Percentiles rank a stretch among this genome's conserved stretches.
phyloP scores from a whole-genome alignment of 2,113 vertebrate genomes.

The Lepus americanus region DNA sequence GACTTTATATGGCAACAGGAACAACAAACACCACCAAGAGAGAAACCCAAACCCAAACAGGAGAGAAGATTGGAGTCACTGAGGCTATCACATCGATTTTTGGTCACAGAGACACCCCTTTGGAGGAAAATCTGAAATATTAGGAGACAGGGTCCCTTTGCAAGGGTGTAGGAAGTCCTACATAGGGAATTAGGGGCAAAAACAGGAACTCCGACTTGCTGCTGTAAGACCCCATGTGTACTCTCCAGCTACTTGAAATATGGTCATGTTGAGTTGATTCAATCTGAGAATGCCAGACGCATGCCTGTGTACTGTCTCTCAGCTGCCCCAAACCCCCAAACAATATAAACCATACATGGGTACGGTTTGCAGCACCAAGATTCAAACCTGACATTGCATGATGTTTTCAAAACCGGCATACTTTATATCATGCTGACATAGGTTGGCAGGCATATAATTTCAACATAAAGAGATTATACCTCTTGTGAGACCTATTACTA shows the following conservation, averaged over 20 bases:
- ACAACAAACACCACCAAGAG: neutral
- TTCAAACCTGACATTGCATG: neutral
- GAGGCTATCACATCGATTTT: neutral
- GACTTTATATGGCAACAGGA: neutral
- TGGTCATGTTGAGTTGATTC: neutral
- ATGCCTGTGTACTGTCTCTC: neutral
- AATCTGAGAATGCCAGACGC: neutral
- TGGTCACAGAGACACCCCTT: neutral
- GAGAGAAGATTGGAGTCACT: neutral
- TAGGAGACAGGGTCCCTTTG: neutral
- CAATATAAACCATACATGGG: neutral
- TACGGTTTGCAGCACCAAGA: neutral
- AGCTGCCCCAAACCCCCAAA: neutral
- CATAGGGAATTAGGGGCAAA: neutral
- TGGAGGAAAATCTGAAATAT: neutral
- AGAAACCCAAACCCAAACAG: neutral
- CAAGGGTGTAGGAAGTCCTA: neutral
- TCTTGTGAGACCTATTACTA: neutral
- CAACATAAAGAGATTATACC: neutral
- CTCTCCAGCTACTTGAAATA: neutral
- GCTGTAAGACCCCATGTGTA: neutral
- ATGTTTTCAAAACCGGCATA: neutral
- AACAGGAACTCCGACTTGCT: neutral
- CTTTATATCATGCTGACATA: neutral
- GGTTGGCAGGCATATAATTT: neutral